phyloP scores from a whole-genome alignment of 2,888 invertebrate genomes.

The Acleris literana region DNA sequence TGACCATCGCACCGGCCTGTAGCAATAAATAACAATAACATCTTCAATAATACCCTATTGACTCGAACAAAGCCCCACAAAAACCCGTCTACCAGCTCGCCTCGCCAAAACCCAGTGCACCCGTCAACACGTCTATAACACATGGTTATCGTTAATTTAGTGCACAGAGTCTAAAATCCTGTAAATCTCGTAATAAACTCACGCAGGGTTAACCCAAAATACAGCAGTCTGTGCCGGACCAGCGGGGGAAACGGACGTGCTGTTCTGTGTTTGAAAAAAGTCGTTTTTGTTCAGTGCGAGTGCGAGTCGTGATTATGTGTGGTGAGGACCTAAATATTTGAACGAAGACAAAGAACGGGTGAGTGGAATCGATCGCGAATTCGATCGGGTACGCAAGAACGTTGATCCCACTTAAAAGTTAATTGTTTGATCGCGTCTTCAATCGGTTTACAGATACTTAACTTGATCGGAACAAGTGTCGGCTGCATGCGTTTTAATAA shows the following conservation, averaged over 20 bases:
- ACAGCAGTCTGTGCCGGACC: conserved; percentile 58
- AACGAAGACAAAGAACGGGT: conserved; percentile 38
- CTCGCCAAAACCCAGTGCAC: conserved; percentile 19
- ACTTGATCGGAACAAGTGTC: conserved; percentile 3
- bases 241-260: conserved; percentile 48
- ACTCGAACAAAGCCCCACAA: conserved; percentile 29
- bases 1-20: conserved; percentile 10
- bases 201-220: conserved; percentile 44
- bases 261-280: conserved; percentile 39
- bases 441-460: conserved; percentile 31
- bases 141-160: conserved; percentile 24
- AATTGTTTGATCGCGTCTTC: conserved; percentile 63
- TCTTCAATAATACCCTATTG: conserved; percentile 41
- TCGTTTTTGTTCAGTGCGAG: conserved; percentile 40
- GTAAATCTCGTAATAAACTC: conserved; percentile 39
- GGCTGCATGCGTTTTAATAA: conserved; percentile 18
- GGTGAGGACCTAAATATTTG: conserved; percentile 41
- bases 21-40: conserved; percentile 45
- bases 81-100: conserved; percentile 28
- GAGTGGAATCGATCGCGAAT: conserved; percentile 57
- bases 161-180: conserved; percentile 47
- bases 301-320: conserved; percentile 58
- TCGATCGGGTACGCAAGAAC: conserved; percentile 62
- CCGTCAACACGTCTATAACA: conserved; percentile 15
- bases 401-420: conserved; percentile 75